Base-by-base conservation (phyloP, 2,113 vertebrate genomes). In the Pao palembangensis region DNA sequence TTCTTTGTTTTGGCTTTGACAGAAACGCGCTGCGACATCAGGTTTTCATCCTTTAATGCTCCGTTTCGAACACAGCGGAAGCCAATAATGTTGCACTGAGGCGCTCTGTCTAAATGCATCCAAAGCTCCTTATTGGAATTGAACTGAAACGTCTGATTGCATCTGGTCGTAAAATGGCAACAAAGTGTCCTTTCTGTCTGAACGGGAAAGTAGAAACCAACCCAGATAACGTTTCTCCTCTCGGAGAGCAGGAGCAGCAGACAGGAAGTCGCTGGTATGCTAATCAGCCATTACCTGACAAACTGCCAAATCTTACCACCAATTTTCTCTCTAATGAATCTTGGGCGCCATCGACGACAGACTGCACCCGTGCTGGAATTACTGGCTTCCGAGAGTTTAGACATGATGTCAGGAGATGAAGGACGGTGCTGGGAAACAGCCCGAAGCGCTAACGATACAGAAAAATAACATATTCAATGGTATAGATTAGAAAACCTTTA, bases 261-360 rank as follows among this genome's bases (percentile, higher is more conserved):
- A n/a, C 38, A 49, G 49, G 38, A 49, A 61, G 51, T 19, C 3
- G 69, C 4, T 44, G 58, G 57, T 28, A 34, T 28, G 57, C 44
- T 21, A 44, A 63, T 56, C 28, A 28, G 23, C 25, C 42, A 70
- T 43, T 41, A 38, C 50, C 55, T 55, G 70, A 69, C 79, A 72
- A 69, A 64, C 42, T 57, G 60, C 55, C 64, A 58, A 51, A 42
- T 49, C 38, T 58, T 65, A 65, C 47, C 54, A 62, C 55, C 63
- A 28, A 54, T 65, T 70, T 8, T 74, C 44, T 55, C 50, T 58
- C 53, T 55, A 81, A 81, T 58, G 54, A 79, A 65, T 63, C 54
- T 51, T 2, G 4, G 18, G 5, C 44, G 75, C 61, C 75, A 75
- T 55, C 19, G 61, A 68, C 55, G 56, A 61, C 57, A 48, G 61